Evolutionary conservation across 2,888 invertebrate species (phyloP).

Genomic region (Euzophera pinguis): DNA sequence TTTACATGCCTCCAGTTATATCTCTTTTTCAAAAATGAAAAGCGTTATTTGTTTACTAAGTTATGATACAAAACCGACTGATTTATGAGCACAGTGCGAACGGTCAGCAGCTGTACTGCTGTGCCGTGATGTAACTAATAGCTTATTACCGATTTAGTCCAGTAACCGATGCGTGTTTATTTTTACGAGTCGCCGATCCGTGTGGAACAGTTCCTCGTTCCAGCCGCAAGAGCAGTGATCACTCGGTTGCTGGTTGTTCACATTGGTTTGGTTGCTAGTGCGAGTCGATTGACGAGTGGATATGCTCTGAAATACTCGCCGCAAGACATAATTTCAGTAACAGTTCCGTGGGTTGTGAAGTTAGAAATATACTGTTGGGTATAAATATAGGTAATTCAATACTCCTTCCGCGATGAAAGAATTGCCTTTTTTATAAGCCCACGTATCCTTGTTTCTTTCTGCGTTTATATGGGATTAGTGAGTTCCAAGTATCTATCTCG

Average conservation of each 20-base stretch:
- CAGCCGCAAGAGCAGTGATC: slow-evolving; percentile 25
- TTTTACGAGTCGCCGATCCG: slow-evolving; percentile 53
- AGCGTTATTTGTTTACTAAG: not conserved
- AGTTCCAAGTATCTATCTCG: no score
- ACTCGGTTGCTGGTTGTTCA: not conserved
- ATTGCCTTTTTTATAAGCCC: no score
- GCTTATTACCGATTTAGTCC: slow-evolving; percentile 16
- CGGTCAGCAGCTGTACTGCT: slow-evolving; percentile 11
- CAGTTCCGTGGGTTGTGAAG: no score
- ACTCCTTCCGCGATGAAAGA: no score
- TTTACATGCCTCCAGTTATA: no score
- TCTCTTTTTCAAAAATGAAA: no score
- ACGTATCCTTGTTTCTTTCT: no score
- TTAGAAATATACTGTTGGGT: no score
- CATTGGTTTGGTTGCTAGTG: not conserved
- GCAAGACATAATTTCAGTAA: no score
- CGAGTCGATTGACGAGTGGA: not conserved
- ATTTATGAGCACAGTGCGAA: slow-evolving; percentile 7
- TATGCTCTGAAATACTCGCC: no score
- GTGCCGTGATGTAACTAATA: slow-evolving; percentile 1
- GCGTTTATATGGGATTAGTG: no score
- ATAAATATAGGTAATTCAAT: no score
- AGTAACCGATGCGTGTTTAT: slow-evolving; percentile 52
- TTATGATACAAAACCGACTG: not conserved
- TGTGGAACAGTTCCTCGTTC: slow-evolving; percentile 43